phyloP scores from a whole-genome alignment of 2,888 invertebrate genomes.

The Erynnis tages region DNA sequence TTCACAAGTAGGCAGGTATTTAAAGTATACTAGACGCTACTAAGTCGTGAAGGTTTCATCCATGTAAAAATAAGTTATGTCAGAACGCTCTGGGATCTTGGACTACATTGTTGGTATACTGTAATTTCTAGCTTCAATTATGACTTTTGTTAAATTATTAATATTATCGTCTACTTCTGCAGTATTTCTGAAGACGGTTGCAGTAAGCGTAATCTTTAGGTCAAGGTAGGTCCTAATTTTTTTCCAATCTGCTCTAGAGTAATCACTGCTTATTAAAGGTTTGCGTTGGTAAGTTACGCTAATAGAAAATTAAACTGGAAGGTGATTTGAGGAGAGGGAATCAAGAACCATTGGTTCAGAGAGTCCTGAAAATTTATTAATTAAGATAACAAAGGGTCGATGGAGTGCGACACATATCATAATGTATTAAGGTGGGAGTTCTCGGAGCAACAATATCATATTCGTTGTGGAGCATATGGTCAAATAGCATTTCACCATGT shows the following conservation, averaged over 20 bases:
- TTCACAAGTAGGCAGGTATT: no score
- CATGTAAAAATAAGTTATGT: no score
- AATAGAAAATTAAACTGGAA: not conserved
- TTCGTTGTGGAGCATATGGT: not conserved
- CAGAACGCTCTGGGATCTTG: no score
- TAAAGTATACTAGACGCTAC: no score
- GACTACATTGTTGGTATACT: no score
- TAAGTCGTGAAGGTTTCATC: no score
- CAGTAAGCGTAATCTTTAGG: no score
- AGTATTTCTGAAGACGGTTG: no score
- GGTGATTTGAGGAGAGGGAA: not conserved
- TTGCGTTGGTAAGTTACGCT: not conserved
- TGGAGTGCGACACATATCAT: not conserved
- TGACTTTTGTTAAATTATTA: no score
- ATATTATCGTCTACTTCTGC: no score
- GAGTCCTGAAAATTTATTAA: not conserved
- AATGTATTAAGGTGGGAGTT: not conserved
- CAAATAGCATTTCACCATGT: not conserved
- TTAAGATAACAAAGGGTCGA: not conserved
- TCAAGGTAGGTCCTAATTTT: no score
- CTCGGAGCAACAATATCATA: not conserved
- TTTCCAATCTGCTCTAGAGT: not conserved
- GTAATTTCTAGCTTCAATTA: no score
- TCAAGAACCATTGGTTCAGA: not conserved
- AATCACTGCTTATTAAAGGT: not conserved